These are phyloP conservation scores for Micronycteris hirsuta DNA, from an alignment of 2,113 vertebrate genomes.

Conservation along the genomic window DNA sequence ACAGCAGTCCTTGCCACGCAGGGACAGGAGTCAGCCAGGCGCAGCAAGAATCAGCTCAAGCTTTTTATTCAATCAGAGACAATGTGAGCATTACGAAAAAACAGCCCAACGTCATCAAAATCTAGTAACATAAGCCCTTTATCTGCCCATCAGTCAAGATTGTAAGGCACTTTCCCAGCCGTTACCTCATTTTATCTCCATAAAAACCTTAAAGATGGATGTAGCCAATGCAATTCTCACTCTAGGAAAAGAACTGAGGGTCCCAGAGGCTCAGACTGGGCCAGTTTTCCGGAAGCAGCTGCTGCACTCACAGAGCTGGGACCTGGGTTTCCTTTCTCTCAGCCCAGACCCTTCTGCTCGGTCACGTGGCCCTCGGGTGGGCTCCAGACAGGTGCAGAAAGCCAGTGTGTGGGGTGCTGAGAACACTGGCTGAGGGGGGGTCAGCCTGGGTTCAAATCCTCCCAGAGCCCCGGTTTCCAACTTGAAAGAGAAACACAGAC, in stretches of 20 bases:
- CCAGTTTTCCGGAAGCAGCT: neutral
- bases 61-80: neutral
- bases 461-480: neutral
- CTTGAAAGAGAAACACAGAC: neutral
- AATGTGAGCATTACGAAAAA: neutral
- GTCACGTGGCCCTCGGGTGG: neutral
- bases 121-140: neutral
- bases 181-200: neutral
- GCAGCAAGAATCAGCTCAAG: neutral
- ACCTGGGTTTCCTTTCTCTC: neutral
- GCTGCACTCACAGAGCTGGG: neutral
- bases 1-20: neutral
- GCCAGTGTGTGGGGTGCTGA: accelerated
- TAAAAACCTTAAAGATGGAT: neutral
- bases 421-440: neutral
- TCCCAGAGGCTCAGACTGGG: neutral
- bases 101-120: neutral
- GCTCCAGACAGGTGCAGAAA: accelerated
- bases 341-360: neutral
- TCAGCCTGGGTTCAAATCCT: neutral
- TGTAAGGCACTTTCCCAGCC: neutral
- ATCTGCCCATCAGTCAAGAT: neutral
- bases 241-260: neutral
- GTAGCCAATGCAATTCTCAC: neutral
- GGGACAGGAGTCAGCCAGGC: neutral